Percentiles rank a stretch among this genome's conserved stretches.
Conservation (phyloP, 2,888 invertebrate species). For the Lithosia quadra region DNA sequence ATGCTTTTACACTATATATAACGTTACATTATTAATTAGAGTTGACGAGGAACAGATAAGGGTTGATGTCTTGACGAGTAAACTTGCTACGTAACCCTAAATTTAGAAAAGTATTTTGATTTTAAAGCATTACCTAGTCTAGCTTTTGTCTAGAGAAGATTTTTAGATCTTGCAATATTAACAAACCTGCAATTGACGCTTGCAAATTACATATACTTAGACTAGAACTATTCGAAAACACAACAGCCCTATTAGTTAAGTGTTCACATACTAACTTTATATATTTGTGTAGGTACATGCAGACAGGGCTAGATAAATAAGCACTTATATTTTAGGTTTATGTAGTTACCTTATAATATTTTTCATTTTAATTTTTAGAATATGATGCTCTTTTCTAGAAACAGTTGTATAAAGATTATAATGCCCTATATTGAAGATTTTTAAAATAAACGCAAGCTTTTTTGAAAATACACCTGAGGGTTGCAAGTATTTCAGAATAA, state of each 20-base stretch:
- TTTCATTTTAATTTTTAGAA: too few relatives aligned
- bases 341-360: too few relatives aligned
- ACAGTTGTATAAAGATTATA: not conserved
- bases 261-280: not conserved
- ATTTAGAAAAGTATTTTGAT: not conserved
- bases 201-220: not conserved
- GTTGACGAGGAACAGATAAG: conserved; percentile 56
- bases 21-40: conserved; percentile 72
- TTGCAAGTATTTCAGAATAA: not conserved
- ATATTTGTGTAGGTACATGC: not conserved
- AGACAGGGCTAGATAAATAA: too few relatives aligned
- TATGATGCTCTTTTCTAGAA: not conserved
- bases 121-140: not conserved
- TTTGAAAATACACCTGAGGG: not conserved
- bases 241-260: not conserved
- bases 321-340: too few relatives aligned
- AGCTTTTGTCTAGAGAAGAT: not conserved
- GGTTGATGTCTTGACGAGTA: conserved; percentile 17
- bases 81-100: not conserved
- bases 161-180: not conserved
- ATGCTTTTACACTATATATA: conserved; percentile 70
- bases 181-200: not conserved
- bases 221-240: not conserved
- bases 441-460: not conserved
- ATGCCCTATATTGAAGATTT: not conserved